Base-by-base conservation (phyloP, 2,797 vertebrate genomes). In the Chloroceryle amazona region DNA sequence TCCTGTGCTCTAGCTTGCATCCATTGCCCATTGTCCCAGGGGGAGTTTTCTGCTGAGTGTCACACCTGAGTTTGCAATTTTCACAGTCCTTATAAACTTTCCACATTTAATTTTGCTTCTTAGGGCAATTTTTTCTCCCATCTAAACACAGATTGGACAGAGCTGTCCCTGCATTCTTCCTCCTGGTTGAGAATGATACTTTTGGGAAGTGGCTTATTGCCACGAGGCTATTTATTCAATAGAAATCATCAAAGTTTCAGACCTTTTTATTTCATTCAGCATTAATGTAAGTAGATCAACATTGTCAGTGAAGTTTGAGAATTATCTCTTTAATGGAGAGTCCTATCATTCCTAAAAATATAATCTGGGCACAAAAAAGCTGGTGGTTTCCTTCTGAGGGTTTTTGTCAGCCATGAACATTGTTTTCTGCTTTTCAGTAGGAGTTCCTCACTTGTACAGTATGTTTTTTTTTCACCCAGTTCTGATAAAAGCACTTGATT, bases 311-410 rank as follows among this genome's bases (percentile, higher is more conserved):
- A 81, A 58, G 26, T 29, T 72, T 25, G 4, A 52, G 33, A 68
- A 25, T 58, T 62, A 51, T 11, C 5, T 44, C 5, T 2, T n/a
- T 67, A 57, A 57, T 9, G 68, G 26, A 51, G 49, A 28, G 6
- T 73, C 15, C 23, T 62, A 41, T 10, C 23, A 26, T 60, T 78
- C 13, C 19, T 62, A 57, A 46, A 80, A 58, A 51, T 31, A 9
- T 51, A 51, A 66, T 62, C 22, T 39, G 25, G 41, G 23, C 15
- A 65, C 31, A 57, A 65, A 79, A 79, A 79, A 28, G 3, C 0
- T 41, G 19, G 17, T 1, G 0, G 5, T n/a, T 81, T 33, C 2
- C 28, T 72, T 11, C 4, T 67, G 17, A 44, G 15, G 7, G 14
- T 1, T 65, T 33, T 79, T 81, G 13, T 46, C 31, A 65, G 21